Evolutionary conservation across 2,888 invertebrate genomes (phyloP).

Genomic region (Ellobium chinense): DNA sequence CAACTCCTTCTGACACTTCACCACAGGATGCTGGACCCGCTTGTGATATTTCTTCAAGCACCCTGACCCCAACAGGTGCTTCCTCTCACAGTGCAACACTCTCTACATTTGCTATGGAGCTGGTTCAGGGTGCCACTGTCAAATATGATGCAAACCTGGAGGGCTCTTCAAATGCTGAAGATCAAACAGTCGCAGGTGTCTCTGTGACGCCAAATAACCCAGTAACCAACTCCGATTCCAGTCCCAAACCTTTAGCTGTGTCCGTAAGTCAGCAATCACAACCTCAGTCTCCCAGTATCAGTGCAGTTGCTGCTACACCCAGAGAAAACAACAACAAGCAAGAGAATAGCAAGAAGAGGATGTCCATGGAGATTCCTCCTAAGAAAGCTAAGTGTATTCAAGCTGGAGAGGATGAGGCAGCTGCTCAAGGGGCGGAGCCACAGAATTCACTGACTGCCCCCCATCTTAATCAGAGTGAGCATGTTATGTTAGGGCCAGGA

Average conservation of each 20-base stretch:
- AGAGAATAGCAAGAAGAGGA: slow-evolving; percentile 42
- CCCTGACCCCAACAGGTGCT: background rate
- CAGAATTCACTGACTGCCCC: background rate
- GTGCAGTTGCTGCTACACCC: background rate
- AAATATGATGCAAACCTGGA: background rate
- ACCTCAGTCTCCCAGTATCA: background rate
- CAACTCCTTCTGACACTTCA: background rate
- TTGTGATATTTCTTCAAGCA: background rate
- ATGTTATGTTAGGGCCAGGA: background rate
- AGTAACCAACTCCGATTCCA: background rate
- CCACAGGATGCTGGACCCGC: background rate
- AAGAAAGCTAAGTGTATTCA: slow-evolving; percentile 53
- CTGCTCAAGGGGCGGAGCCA: background rate
- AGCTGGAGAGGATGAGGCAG: slow-evolving; percentile 20
- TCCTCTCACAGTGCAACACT: background rate
- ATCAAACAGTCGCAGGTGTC: background rate
- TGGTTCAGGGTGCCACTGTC: slow-evolving; percentile 2
- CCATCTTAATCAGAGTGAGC: background rate
- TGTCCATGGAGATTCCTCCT: slow-evolving; percentile 56
- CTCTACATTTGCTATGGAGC: slow-evolving; percentile 15
- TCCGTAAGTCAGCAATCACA: background rate
- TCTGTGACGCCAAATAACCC: background rate
- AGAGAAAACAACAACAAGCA: slow-evolving; percentile 1
- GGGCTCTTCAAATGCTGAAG: background rate
- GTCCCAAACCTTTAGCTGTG: background rate